phyloP scores from a whole-genome alignment of 2,888 invertebrate genomes.

The Orthosia incerta region DNA sequence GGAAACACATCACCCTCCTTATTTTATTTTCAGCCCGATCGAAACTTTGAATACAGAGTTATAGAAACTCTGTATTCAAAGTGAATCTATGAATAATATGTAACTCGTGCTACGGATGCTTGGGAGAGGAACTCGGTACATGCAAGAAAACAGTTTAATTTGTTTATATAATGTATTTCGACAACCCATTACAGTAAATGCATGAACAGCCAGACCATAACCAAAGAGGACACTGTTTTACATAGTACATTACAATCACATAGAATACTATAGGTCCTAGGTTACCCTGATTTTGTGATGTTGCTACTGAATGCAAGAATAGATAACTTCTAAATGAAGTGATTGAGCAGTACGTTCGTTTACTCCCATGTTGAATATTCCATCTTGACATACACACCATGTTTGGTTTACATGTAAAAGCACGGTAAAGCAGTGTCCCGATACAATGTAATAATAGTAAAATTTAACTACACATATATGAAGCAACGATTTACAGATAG shows the following conservation, averaged over 20 bases:
- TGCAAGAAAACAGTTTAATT: conserved; percentile 90
- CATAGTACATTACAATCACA: conserved; percentile 43
- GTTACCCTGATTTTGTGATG: conserved; percentile 23
- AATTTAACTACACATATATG: conserved; percentile 79
- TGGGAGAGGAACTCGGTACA: conserved; percentile 81
- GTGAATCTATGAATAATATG: background rate
- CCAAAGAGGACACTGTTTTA: conserved; percentile 76
- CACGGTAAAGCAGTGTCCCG: conserved; percentile 73
- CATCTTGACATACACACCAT: conserved; percentile 16
- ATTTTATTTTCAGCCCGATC: background rate
- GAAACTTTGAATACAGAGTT: background rate
- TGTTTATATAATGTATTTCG: conserved; percentile 87
- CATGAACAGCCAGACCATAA: conserved; percentile 83
- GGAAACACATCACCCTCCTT: background rate
- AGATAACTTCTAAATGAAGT: conserved; percentile 4
- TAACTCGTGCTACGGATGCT: conserved; percentile 79
- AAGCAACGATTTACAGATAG: conserved; percentile 78
- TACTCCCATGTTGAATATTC: conserved; percentile 4
- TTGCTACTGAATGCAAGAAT: conserved; percentile 12
- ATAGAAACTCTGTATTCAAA: background rate
- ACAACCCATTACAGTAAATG: conserved; percentile 86
- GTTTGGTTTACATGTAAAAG: conserved; percentile 5
- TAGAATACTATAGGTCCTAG: conserved; percentile 2
- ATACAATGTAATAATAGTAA: conserved; percentile 72
- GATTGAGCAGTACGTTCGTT: conserved; percentile 19